Conservation (phyloP, 2,888 invertebrate genomes). For the Pachydiplax longipennis region DNA sequence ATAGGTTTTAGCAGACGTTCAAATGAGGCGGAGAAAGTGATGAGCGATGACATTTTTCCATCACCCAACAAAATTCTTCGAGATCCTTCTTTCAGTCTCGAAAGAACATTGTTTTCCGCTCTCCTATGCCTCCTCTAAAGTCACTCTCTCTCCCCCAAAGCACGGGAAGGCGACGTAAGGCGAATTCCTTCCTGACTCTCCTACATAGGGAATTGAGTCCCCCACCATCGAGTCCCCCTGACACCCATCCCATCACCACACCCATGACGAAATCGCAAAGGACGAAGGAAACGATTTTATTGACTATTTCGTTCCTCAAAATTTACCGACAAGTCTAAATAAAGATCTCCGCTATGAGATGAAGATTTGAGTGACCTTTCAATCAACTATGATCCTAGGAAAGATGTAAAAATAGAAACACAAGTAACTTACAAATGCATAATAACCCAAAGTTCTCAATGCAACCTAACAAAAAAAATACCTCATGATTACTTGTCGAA, state of each 20-base stretch:
- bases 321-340: background rate
- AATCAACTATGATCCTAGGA: too few relatives aligned
- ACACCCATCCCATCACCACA: background rate
- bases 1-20: too few relatives aligned
- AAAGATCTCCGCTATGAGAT: too few relatives aligned
- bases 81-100: background rate
- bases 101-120: background rate
- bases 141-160: background rate
- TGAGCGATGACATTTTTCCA: constrained; percentile 16
- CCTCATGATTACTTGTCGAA: too few relatives aligned
- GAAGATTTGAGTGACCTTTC: too few relatives aligned
- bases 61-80: background rate
- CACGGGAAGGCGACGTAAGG: background rate
- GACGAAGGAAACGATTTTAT: background rate
- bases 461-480: too few relatives aligned
- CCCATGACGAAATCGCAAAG: background rate
- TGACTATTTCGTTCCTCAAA: background rate
- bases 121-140: background rate
- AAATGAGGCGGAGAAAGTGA: background rate
- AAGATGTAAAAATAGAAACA: too few relatives aligned
- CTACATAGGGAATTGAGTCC: background rate
- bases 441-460: too few relatives aligned
- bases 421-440: too few relatives aligned
- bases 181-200: constrained; percentile 2
- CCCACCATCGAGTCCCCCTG: background rate